Percentiles rank a stretch among this genome's conserved stretches.
phyloP scores from a whole-genome alignment of 2,113 vertebrate species.

The Alectura lathami region DNA sequence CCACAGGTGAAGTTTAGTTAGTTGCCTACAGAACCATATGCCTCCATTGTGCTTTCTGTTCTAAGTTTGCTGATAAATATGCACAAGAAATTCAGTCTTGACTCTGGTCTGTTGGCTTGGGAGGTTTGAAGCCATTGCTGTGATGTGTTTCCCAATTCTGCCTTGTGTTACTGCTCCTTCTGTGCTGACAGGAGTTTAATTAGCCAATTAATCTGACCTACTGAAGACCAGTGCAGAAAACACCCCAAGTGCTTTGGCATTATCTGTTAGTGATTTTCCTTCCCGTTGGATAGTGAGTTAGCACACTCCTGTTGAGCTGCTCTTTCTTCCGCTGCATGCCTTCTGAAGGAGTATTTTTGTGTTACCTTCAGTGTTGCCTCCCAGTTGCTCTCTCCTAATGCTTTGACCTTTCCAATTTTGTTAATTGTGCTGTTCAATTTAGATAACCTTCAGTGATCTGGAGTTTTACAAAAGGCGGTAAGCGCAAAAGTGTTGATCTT shows the following conservation, averaged over 20 bases:
- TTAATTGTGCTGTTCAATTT: not conserved
- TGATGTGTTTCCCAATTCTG: not conserved
- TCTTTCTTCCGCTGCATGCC: not conserved
- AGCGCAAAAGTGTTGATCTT: not conserved
- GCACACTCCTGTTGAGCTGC: not conserved
- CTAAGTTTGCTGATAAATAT: not conserved
- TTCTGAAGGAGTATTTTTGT: not conserved
- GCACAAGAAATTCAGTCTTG: not conserved
- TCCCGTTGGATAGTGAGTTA: not conserved
- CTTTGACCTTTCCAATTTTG: not conserved
- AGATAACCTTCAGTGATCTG: not conserved
- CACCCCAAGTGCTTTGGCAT: not conserved
- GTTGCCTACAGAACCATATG: not conserved
- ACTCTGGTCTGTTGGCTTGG: not conserved
- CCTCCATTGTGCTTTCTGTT: not conserved
- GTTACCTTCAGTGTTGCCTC: not conserved
- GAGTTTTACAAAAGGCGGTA: not conserved
- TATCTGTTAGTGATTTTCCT: slow-evolving; percentile 4
- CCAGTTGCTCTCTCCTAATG: not conserved
- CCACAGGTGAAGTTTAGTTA: not conserved
- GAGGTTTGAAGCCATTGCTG: not conserved
- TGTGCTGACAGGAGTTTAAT: not conserved
- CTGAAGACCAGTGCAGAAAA: slow-evolving; percentile 13
- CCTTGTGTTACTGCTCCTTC: not conserved
- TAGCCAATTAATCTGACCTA: not conserved